These are phyloP conservation scores for Oreamnos americanus DNA, from an alignment of 2,113 vertebrate species.

Conservation along the genomic window DNA sequence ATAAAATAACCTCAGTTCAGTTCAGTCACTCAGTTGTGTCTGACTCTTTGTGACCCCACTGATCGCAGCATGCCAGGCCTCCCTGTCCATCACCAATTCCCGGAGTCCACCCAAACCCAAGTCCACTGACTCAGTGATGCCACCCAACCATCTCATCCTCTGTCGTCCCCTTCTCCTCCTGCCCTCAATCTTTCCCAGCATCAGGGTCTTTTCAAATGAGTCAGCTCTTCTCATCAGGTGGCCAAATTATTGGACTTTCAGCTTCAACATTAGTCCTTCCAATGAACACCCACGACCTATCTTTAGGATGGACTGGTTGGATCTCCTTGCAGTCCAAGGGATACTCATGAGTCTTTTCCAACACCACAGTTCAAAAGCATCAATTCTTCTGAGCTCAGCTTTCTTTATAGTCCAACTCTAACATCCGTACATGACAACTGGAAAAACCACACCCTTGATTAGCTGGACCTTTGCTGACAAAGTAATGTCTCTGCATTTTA, in stretches of 20 bases:
- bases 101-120: background rate
- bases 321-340: background rate
- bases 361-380: background rate
- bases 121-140: background rate
- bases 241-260: background rate
- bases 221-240: accelerated
- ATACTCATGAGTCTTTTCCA: background rate
- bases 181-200: background rate
- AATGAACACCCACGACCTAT: accelerated
- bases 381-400: accelerated
- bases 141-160: background rate
- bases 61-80: accelerated
- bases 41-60: background rate
- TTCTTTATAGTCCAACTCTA: background rate
- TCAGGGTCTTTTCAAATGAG: background rate
- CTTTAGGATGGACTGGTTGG: background rate
- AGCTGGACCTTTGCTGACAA: background rate
- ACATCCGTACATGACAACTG: background rate
- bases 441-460: background rate
- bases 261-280: background rate
- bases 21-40: background rate
- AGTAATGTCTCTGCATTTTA: background rate
- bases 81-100: background rate
- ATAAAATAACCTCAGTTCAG: background rate
- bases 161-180: accelerated